These are phyloP conservation scores for Oscheius onirici DNA, from an alignment of 2,888 invertebrate species.

Conservation along the genomic window DNA sequence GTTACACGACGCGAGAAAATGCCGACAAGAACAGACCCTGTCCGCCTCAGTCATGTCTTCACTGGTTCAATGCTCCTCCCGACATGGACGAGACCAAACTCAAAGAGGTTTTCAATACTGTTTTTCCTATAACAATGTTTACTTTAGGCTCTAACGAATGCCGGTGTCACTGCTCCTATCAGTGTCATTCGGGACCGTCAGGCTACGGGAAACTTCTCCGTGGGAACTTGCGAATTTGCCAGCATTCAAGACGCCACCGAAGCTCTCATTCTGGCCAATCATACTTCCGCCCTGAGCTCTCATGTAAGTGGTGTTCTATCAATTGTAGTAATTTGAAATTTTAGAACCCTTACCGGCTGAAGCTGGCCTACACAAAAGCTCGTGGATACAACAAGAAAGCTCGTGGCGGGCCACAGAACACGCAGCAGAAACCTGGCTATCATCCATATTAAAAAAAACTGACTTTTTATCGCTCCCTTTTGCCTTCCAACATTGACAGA, in stretches of 20 bases:
- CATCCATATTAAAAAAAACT: not conserved
- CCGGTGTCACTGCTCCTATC: slow-evolving; percentile 77
- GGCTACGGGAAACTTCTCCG: slow-evolving; percentile 77
- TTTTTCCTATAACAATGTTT: not conserved
- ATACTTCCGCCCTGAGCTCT: slow-evolving; percentile 82
- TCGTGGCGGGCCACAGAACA: slow-evolving; percentile 18
- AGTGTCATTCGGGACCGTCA: slow-evolving; percentile 82
- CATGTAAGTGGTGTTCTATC: slow-evolving; percentile 35
- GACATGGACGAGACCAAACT: slow-evolving; percentile 91
- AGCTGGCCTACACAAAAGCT: slow-evolving; percentile 83
- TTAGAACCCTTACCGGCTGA: slow-evolving; percentile 95
- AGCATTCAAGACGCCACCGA: slow-evolving; percentile 90
- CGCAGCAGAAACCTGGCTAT: slow-evolving; percentile 3
- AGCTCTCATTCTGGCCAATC: slow-evolving; percentile 95
- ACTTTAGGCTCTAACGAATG: slow-evolving; percentile 84
- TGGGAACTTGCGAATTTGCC: slow-evolving; percentile 86
- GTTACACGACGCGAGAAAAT: slow-evolving; percentile 76
- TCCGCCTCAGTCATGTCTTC: slow-evolving; percentile 79
- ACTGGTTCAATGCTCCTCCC: slow-evolving; percentile 98
- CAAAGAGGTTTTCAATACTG: slow-evolving; percentile 69
- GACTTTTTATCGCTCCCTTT: not conserved
- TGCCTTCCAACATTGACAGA: not conserved
- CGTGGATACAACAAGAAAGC: slow-evolving; percentile 21
- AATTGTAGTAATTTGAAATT: not conserved
- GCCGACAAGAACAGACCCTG: slow-evolving; percentile 87